Conservation (phyloP, 2,113 vertebrate species). For the Onychostoma macrolepis region DNA sequence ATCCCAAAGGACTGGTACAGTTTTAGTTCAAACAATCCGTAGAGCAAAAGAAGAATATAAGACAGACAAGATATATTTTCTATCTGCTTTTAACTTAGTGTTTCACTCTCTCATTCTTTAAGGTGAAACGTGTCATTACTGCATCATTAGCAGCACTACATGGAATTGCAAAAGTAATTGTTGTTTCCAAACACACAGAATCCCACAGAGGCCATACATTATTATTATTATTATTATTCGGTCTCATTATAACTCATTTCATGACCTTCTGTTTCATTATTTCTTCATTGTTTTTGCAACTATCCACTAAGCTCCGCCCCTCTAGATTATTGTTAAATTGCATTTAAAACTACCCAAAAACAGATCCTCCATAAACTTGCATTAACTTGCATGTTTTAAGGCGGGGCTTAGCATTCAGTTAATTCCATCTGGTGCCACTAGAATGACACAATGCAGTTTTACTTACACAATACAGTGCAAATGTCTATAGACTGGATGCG, state of each 20-base stretch:
- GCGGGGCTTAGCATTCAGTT: background rate
- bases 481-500: conserved; percentile 1
- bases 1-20: conserved; percentile 27
- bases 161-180: background rate
- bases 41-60: background rate
- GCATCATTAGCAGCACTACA: background rate
- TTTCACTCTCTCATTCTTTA: background rate
- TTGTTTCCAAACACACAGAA: background rate
- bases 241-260: background rate
- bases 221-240: background rate
- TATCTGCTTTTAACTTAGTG: conserved; percentile 10
- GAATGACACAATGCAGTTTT: background rate
- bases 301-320: background rate
- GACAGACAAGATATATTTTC: background rate
- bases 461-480: conserved; percentile 9
- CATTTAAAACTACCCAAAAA: background rate
- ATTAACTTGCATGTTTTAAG: background rate
- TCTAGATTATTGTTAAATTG: background rate
- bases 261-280: background rate
- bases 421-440: conserved; percentile 3
- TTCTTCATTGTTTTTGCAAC: background rate
- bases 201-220: background rate
- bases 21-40: background rate
- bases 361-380: background rate
- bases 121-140: conserved; percentile 2